Percentiles rank a stretch among this genome's conserved stretches.
phyloP scores from a whole-genome alignment of 1,140 invertebrate genomes.

The Uloborus diversus region DNA sequence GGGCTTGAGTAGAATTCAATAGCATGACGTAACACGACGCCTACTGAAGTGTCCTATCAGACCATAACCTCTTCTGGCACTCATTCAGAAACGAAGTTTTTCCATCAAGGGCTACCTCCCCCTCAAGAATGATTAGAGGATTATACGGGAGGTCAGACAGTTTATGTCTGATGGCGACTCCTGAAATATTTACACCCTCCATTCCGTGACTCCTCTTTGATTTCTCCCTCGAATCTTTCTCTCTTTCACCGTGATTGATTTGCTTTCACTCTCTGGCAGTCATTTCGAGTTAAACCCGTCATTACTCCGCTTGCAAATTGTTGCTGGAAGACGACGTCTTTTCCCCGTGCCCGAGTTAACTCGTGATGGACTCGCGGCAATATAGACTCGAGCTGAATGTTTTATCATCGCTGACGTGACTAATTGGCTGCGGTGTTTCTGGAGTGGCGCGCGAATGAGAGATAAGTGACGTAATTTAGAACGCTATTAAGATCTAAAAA shows the following conservation, averaged over 20 bases:
- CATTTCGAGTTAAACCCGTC: slow-evolving; percentile 10
- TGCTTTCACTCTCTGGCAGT: neutral
- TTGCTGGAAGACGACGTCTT: neutral
- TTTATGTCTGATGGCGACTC: slow-evolving; percentile 49
- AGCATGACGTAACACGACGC: neutral
- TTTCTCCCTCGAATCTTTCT: neutral
- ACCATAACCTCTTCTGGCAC: neutral
- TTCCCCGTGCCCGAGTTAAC: slow-evolving; percentile 1
- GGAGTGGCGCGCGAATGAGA: neutral
- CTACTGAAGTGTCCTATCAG: neutral
- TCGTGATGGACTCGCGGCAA: slow-evolving; percentile 20
- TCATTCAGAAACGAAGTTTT: neutral
- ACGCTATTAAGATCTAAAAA: slow-evolving; percentile 49
- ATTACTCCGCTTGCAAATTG: slow-evolving; percentile 9
- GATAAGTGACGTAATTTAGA: slow-evolving; percentile 49
- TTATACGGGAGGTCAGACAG: slow-evolving; percentile 50
- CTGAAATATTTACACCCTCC: slow-evolving; percentile 48
- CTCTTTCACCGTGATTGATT: slow-evolving; percentile 10
- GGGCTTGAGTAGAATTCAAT: no score
- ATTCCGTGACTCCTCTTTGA: neutral
- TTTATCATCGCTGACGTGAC: slow-evolving; percentile 50
- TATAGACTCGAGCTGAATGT: slow-evolving; percentile 32
- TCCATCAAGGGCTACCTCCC: neutral
- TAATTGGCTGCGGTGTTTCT: slow-evolving; percentile 40
- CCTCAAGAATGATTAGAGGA: slow-evolving; percentile 39